These are phyloP conservation scores for Trogon melanurus DNA, from an alignment of 2,113 vertebrate species.

Conservation along the genomic window DNA sequence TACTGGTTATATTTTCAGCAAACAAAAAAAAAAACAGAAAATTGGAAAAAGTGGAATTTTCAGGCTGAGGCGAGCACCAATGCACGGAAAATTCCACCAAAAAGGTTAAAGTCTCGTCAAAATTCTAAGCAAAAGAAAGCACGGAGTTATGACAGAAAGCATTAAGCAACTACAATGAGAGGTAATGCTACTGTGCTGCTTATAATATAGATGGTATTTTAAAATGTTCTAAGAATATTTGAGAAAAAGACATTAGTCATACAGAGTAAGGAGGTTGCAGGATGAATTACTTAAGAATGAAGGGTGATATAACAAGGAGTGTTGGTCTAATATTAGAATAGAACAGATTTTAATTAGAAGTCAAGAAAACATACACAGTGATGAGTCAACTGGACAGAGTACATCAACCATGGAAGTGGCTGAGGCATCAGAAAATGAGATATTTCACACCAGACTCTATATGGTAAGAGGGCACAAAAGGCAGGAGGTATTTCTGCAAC, in stretches of 20 bases:
- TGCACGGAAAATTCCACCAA: conserved; percentile 32
- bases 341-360: conserved; percentile 59
- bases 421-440: background rate
- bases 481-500: background rate
- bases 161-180: conserved; percentile 17
- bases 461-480: background rate
- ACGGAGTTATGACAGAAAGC: conserved; percentile 33
- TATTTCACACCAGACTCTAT: background rate
- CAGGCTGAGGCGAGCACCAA: background rate
- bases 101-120: background rate
- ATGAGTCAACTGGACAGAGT: conserved; percentile 57
- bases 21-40: background rate
- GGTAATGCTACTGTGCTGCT: conserved; percentile 13
- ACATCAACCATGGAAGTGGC: conserved; percentile 34
- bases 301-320: conserved; percentile 47
- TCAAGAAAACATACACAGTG: conserved; percentile 53
- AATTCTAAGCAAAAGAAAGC: conserved; percentile 32
- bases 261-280: conserved; percentile 41
- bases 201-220: conserved; percentile 65
- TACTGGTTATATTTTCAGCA: background rate
- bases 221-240: conserved; percentile 63
- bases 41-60: background rate
- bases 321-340: conserved; percentile 55
- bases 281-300: conserved; percentile 62
- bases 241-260: conserved; percentile 65